phyloP scores from a whole-genome alignment of 2,888 invertebrate species.

The Congeria kusceri region DNA sequence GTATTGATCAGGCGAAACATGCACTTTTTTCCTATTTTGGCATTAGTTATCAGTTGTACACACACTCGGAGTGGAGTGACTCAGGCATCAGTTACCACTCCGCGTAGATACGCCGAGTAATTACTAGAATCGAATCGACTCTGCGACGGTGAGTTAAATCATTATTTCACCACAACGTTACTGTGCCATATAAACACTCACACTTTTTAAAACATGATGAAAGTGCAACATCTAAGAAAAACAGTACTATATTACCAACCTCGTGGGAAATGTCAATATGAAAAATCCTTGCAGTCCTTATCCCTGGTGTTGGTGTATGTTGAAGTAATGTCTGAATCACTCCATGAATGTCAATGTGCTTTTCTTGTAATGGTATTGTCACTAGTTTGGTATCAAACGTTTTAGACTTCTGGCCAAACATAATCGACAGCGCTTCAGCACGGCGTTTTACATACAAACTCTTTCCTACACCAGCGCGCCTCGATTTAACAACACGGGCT shows the following conservation, averaged over 20 bases:
- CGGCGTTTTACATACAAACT: constrained; percentile 64
- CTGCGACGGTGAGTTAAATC: no score
- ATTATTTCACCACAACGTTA: no score
- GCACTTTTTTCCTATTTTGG: no score
- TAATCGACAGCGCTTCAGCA: background rate
- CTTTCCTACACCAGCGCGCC: constrained; percentile 75
- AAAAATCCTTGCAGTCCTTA: constrained; percentile 63
- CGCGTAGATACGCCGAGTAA: no score
- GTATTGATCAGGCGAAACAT: no score
- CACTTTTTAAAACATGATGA: background rate
- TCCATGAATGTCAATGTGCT: constrained; percentile 47
- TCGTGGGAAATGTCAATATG: constrained; percentile 75
- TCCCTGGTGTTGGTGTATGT: constrained; percentile 49
- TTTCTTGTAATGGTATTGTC: constrained; percentile 62
- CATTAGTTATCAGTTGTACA: no score
- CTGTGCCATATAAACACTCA: no score
- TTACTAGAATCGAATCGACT: no score
- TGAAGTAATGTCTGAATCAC: constrained; percentile 55
- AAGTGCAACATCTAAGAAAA: no score
- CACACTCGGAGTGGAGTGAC: no score
- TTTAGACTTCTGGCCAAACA: background rate
- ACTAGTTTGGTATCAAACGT: background rate
- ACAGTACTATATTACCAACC: constrained; percentile 42
- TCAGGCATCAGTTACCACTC: no score
- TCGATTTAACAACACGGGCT: background rate